Conservation (phyloP, 1,140 invertebrate species). For the Chlorops oryzae region DNA sequence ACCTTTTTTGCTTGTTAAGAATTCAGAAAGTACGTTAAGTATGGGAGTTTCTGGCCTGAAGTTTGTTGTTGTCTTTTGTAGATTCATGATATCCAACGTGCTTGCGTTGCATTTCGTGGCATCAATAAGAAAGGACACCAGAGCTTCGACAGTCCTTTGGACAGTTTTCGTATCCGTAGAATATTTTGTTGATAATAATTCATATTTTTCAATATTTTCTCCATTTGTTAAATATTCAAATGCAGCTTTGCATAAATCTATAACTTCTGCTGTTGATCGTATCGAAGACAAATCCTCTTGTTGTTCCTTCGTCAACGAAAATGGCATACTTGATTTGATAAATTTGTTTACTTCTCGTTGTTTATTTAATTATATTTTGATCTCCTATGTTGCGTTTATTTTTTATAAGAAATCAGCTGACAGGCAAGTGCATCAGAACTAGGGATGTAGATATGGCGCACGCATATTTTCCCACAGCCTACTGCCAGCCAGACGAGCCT, state of each 20-base stretch:
- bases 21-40: constrained; percentile 33
- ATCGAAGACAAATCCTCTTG: constrained; percentile 25
- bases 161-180: constrained; percentile 15
- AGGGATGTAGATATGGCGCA: too few species aligned
- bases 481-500: too few species aligned
- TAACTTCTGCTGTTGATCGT: constrained; percentile 26
- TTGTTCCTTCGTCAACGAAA: constrained; percentile 29
- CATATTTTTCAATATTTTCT: constrained; percentile 28
- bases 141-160: constrained; percentile 30
- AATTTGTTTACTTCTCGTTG: too few species aligned
- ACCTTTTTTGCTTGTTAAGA: constrained; percentile 34
- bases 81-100: constrained; percentile 11
- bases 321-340: too few species aligned
- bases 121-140: constrained; percentile 37
- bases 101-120: constrained; percentile 22
- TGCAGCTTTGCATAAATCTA: constrained; percentile 38
- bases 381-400: too few species aligned
- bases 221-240: constrained; percentile 40
- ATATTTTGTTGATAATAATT: constrained; percentile 29
- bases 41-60: constrained; percentile 25
- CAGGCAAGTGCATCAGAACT: too few species aligned
- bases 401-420: too few species aligned
- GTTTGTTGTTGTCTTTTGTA: constrained; percentile 24
- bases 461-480: too few species aligned
- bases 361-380: too few species aligned